A percentile compares a stretch with the other conserved stretches of the same genome.
Conservation (phyloP, 2,888 invertebrate genomes). For the Barypeithes pellucidus region DNA sequence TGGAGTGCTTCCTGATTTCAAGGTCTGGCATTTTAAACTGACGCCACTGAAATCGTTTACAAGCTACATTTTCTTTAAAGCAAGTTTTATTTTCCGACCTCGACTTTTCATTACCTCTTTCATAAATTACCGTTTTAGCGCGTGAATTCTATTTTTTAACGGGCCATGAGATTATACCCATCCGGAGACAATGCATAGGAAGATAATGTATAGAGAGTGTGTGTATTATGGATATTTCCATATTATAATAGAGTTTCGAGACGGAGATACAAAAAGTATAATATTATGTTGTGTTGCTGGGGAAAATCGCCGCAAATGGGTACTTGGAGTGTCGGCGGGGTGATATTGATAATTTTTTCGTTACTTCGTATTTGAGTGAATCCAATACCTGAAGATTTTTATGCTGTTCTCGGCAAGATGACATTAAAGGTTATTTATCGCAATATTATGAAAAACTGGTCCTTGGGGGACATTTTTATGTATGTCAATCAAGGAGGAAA, state of each 20-base stretch:
- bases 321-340: too few relatives aligned
- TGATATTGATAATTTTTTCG: not conserved
- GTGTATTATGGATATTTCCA: slow-evolving; percentile 6
- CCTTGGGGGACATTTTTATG: too few relatives aligned
- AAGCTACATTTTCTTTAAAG: slow-evolving; percentile 11
- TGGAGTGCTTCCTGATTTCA: too few relatives aligned
- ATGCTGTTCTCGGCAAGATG: too few relatives aligned
- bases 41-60: not conserved
- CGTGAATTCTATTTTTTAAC: slow-evolving; percentile 18
- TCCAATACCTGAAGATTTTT: too few relatives aligned
- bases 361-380: too few relatives aligned
- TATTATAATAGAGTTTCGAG: not conserved
- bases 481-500: too few relatives aligned
- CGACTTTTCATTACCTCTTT: slow-evolving; percentile 21
- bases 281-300: not conserved
- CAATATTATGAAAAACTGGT: too few relatives aligned
- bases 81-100: slow-evolving; percentile 17
- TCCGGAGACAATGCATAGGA: slow-evolving; percentile 1
- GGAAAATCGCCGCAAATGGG: too few relatives aligned
- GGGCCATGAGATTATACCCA: not conserved
- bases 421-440: too few relatives aligned
- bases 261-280: not conserved
- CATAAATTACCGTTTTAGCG: slow-evolving; percentile 19
- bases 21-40: not conserved
- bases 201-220: slow-evolving; percentile 8